Percentiles rank a stretch among this genome's conserved stretches.
Evolutionary conservation across 2,113 vertebrate genomes (phyloP).

Genomic region (Brienomyrus brachyistius): DNA sequence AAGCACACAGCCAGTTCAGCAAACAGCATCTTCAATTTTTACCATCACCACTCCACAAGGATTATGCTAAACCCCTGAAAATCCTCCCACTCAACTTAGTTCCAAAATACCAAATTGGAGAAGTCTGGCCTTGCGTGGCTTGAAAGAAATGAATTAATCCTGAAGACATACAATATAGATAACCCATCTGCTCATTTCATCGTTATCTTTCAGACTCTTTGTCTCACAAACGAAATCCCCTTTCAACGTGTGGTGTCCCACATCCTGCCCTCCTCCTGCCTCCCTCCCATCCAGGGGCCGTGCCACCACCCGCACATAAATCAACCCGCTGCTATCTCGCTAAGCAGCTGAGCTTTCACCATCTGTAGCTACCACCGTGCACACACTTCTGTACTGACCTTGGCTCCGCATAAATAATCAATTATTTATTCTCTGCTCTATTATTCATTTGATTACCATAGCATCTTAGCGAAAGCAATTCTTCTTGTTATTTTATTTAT

Average conservation of each 20-base stretch:
- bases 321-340: neutral
- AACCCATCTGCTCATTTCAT: slow-evolving; percentile 2
- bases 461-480: neutral
- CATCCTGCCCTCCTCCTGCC: neutral
- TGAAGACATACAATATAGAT: neutral
- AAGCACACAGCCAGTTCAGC: neutral
- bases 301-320: neutral
- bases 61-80: neutral
- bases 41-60: neutral
- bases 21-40: neutral
- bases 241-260: neutral
- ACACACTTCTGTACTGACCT: neutral
- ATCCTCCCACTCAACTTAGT: neutral
- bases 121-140: neutral
- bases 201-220: neutral
- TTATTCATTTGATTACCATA: neutral
- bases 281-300: neutral
- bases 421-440: neutral
- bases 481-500: neutral
- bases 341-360: neutral
- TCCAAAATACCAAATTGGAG: neutral
- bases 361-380: neutral
- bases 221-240: neutral
- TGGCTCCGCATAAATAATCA: neutral
- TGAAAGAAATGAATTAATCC: neutral